Evolutionary conservation across 2,888 invertebrate species (phyloP).

Genomic region (Allophyes oxyacanthae): DNA sequence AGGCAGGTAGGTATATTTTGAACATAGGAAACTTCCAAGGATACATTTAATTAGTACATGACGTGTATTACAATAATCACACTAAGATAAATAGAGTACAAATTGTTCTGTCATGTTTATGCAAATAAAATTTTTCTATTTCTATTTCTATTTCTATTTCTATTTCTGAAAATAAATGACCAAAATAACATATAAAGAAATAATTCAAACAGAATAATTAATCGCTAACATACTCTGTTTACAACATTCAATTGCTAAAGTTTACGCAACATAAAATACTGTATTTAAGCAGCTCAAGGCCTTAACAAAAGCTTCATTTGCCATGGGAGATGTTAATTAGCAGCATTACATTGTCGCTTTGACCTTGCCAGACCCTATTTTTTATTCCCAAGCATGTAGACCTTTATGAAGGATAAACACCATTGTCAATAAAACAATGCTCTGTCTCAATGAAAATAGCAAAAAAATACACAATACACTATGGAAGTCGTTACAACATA

Average conservation of each 20-base stretch:
- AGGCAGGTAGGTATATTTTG: too few relatives aligned
- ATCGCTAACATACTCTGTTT: too few relatives aligned
- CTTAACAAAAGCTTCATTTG: constrained; percentile 45
- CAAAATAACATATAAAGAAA: constrained; percentile 8
- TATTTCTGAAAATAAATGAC: constrained; percentile 5
- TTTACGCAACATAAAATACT: constrained; percentile 38
- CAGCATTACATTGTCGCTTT: constrained; percentile 70
- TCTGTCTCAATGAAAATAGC: constrained; percentile 48
- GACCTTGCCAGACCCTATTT: constrained; percentile 71
- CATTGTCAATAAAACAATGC: constrained; percentile 65
- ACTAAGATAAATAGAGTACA: constrained; percentile 11
- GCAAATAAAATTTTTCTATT: too few relatives aligned
- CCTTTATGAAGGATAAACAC: constrained; percentile 66
- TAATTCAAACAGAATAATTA: too few relatives aligned
- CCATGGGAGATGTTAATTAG: constrained; percentile 69
- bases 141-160: too few relatives aligned
- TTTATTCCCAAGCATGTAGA: constrained; percentile 67
- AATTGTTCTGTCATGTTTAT: too few relatives aligned
- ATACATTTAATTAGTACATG: constrained; percentile 28
- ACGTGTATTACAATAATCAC: constrained; percentile 31
- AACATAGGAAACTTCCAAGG: constrained; percentile 18
- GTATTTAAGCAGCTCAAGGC: constrained; percentile 45
- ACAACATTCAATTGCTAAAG: constrained; percentile 28
- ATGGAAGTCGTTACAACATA: constrained; percentile 27
- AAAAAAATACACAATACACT: constrained; percentile 46